phyloP scores from a whole-genome alignment of 2,797 vertebrate genomes.

The Rallus crepitans region DNA sequence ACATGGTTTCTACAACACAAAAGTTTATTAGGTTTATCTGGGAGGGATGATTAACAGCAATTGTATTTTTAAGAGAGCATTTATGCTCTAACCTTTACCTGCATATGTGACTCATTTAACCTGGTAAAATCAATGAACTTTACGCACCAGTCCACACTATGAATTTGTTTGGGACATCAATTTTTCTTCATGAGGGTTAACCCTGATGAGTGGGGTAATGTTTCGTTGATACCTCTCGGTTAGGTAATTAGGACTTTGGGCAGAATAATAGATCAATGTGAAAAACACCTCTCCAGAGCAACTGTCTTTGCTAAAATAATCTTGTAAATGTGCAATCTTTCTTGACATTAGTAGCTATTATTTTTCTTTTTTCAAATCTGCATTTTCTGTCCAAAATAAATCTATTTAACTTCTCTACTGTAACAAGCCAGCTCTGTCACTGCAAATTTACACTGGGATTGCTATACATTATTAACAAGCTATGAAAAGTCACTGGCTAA shows the following conservation, averaged over 20 bases:
- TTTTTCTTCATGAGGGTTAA: background rate
- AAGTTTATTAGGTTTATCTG: conserved; percentile 21
- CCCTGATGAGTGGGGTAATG: background rate
- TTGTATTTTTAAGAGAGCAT: background rate
- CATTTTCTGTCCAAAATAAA: conserved; percentile 78
- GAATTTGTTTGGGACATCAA: background rate
- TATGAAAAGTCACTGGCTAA: conserved; percentile 82
- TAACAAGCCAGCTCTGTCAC: conserved; percentile 79
- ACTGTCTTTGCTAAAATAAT: background rate
- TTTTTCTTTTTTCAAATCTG: conserved; percentile 67
- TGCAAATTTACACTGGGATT: conserved; percentile 78
- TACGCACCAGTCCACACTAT: background rate
- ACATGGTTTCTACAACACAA: background rate
- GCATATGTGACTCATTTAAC: background rate
- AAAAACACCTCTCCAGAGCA: background rate
- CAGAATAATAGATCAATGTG: conserved; percentile 7
- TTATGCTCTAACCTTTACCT: conserved; percentile 10
- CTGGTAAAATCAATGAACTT: background rate
- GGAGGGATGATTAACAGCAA: conserved; percentile 15
- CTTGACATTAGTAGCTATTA: conserved; percentile 59
- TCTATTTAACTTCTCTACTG: conserved; percentile 82
- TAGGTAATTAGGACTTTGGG: background rate
- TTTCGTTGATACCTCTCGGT: background rate
- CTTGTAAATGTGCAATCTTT: conserved; percentile 39
- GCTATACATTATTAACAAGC: conserved; percentile 85